phyloP scores from a whole-genome alignment of 2,797 vertebrate species.

The Saxicola maurus region DNA sequence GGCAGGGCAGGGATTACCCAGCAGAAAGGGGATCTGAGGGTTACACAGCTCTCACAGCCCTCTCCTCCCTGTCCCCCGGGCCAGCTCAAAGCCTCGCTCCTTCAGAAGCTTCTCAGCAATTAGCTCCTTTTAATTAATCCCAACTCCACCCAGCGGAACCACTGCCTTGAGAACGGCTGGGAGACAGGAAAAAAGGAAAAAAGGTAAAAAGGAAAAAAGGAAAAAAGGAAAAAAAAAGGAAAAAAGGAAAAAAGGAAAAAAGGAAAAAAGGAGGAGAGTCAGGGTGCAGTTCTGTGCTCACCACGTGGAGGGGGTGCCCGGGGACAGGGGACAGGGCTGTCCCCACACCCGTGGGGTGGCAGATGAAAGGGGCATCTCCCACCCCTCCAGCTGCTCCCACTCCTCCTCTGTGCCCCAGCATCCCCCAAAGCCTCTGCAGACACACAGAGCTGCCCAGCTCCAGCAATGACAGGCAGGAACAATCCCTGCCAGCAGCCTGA shows the following conservation, averaged over 20 bases:
- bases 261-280: not conserved
- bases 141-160: not conserved
- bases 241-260: accelerated
- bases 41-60: not conserved
- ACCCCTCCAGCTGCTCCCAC: not conserved
- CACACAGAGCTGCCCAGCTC: not conserved
- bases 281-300: not conserved
- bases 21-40: not conserved
- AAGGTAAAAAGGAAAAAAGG: not conserved
- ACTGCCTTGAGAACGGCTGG: not conserved
- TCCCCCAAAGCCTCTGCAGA: not conserved
- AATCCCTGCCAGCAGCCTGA: not conserved
- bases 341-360: not conserved
- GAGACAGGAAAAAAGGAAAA: not conserved
- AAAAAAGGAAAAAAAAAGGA: accelerated
- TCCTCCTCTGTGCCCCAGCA: accelerated
- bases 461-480: accelerated
- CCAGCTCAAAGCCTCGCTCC: not conserved
- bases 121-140: not conserved
- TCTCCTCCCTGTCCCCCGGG: not conserved
- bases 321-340: not conserved
- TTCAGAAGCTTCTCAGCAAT: not conserved
- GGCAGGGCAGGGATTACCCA: not conserved
- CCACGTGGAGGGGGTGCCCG: accelerated
- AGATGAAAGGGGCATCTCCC: not conserved